Conservation (phyloP, 2,797 vertebrate genomes). For the Leucoraja ocellata region DNA sequence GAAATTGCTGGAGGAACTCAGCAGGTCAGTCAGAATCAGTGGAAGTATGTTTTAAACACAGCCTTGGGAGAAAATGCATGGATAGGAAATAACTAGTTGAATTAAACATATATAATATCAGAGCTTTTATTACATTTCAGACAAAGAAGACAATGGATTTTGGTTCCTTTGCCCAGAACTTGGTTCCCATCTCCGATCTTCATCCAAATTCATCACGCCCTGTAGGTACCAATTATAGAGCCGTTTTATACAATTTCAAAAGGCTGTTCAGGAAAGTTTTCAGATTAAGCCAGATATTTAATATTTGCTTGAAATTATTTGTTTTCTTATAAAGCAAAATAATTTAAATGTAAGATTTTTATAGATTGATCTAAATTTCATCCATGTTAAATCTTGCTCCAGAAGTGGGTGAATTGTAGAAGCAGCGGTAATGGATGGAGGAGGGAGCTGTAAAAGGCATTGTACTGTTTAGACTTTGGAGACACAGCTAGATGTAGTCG, state of each 20-base stretch:
- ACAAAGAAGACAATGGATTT: constrained; percentile 56
- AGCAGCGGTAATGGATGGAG: too few species aligned
- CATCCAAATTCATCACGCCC: constrained; percentile 75
- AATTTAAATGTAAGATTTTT: neutral
- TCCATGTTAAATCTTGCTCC: neutral
- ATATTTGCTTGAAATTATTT: neutral
- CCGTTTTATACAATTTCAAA: neutral
- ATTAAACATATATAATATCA: neutral
- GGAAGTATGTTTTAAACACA: neutral
- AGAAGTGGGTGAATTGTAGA: neutral
- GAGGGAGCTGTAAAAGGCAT: neutral
- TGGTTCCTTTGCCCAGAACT: constrained; percentile 53
- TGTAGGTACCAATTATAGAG: constrained; percentile 60
- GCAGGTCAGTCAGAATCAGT: too few species aligned
- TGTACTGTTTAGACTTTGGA: neutral
- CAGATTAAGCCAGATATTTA: neutral
- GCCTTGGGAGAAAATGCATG: neutral
- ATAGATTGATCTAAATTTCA: neutral
- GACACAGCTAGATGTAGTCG: too few species aligned
- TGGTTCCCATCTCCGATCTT: constrained; percentile 74
- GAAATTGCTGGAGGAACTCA: too few species aligned
- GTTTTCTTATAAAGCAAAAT: neutral
- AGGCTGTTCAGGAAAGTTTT: neutral
- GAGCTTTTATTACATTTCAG: constrained; percentile 51
- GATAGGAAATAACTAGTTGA: neutral